A percentile compares a stretch with the other conserved stretches of the same genome.
These are phyloP conservation scores for Geotrypetes seraphini DNA, from an alignment of 2,797 vertebrate species.

Conservation along the genomic window DNA sequence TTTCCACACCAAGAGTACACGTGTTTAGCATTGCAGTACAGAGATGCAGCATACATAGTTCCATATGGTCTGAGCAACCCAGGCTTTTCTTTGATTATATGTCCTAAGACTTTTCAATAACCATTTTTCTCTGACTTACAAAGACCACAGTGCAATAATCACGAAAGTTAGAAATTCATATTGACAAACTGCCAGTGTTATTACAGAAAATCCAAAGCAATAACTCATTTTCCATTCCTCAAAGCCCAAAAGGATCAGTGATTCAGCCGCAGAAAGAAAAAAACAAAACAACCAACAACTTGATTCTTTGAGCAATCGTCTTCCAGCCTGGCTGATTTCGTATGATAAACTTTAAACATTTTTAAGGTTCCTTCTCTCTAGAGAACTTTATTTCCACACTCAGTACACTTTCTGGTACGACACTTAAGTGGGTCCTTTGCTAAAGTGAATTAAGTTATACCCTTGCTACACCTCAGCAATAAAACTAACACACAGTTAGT, in stretches of 20 bases:
- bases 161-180: constrained; percentile 16
- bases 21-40: too few species aligned
- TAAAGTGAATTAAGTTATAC: too few species aligned
- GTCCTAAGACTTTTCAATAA: not conserved
- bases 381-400: too few species aligned
- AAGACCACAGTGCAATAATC: constrained; percentile 7
- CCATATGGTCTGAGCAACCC: rapidly evolving
- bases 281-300: too few species aligned
- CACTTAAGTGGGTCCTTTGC: too few species aligned
- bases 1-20: too few species aligned
- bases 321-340: rapidly evolving
- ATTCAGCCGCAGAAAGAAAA: not conserved
- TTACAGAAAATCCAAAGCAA: constrained; percentile 27
- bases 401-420: too few species aligned
- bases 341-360: too few species aligned
- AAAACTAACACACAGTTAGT: too few species aligned
- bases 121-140: constrained; percentile 12
- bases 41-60: too few species aligned
- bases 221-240: constrained; percentile 22
- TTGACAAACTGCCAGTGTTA: constrained; percentile 27
- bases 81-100: not conserved
- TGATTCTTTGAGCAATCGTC: not conserved
- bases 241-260: constrained; percentile 8
- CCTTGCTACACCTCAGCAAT: too few species aligned
- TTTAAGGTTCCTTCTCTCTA: too few species aligned